Conservation (phyloP, 2,113 vertebrate genomes). For the Galemys pyrenaicus region DNA sequence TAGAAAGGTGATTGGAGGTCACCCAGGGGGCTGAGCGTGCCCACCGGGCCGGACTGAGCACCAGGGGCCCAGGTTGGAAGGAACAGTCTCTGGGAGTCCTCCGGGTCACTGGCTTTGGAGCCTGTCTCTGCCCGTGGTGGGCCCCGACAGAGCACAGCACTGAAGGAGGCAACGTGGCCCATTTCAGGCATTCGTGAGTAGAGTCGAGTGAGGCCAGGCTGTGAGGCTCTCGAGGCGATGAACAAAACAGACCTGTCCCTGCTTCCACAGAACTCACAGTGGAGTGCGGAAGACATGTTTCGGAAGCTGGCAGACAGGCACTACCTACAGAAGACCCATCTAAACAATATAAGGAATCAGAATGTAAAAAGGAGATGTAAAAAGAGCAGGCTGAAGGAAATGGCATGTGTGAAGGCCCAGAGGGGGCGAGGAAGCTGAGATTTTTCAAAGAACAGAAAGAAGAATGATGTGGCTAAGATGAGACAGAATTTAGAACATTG, state of each 20-base stretch:
- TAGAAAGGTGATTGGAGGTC: not conserved
- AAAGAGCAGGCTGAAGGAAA: not conserved
- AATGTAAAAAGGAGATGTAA: not conserved
- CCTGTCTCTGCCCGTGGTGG: not conserved
- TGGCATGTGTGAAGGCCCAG: not conserved
- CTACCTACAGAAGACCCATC: not conserved
- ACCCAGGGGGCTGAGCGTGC: not conserved
- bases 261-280: not conserved
- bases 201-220: not conserved
- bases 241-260: not conserved
- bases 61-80: not conserved
- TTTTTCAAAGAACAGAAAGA: conserved; percentile 19
- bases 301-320: not conserved
- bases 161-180: not conserved
- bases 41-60: not conserved
- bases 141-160: not conserved
- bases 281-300: not conserved
- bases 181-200: not conserved
- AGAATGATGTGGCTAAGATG: not conserved
- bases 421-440: not conserved
- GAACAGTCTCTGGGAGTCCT: not conserved
- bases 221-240: not conserved
- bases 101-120: not conserved
- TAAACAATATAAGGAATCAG: not conserved
- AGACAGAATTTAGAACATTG: not conserved